Base-by-base conservation (phyloP, 1,140 invertebrate genomes). In the Ceratosolen solmsi region DNA sequence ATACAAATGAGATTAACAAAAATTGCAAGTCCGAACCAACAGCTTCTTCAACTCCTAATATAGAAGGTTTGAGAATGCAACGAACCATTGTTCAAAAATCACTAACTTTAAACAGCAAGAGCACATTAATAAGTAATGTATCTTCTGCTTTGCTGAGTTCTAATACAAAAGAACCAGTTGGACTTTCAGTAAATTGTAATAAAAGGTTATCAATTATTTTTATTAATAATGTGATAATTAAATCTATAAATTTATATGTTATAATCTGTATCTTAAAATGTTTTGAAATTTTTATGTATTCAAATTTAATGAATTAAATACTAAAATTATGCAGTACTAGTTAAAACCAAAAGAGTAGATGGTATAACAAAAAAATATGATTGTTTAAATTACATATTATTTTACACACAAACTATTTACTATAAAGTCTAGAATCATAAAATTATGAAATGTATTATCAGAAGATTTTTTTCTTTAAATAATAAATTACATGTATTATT, bases 41-140 rank as follows among this genome's bases (percentile, higher is more conserved):
- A 1, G 89, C 89, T 27, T 87, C 89, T 0, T 89, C 89, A 8
- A 90, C 89, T 9, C 89, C 89, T 63, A 88, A 90, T 70, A 38
- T 25, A n/a, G 54, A 38, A 58, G 27, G 20, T 22, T n/a, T 80
- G 65, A 58, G 17, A 49, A 0, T 41, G 25, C 80, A 82, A 41
- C 63, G 20, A 3, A 38, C 25, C 27, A 46, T 49, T 17, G 3
- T 22, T 72, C 49, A 56, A 70, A 75, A 38, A 0, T 60, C 65
- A 60, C 11, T 0, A 41, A 70, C 65, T 33, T 49, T 33, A 17
- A 33, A 58, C 17, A 63, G 7, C 1, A 33, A 58, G n/a, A 63
- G 7, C 1, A 20, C 33, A 65, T 65, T 20, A 1, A 68, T 38
- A 13, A n/a, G 33, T 9, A 38, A 41, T 27, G 15, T 56, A 70